Base-by-base conservation (phyloP, 2,888 invertebrate genomes). In the Bimastos eiseni region DNA sequence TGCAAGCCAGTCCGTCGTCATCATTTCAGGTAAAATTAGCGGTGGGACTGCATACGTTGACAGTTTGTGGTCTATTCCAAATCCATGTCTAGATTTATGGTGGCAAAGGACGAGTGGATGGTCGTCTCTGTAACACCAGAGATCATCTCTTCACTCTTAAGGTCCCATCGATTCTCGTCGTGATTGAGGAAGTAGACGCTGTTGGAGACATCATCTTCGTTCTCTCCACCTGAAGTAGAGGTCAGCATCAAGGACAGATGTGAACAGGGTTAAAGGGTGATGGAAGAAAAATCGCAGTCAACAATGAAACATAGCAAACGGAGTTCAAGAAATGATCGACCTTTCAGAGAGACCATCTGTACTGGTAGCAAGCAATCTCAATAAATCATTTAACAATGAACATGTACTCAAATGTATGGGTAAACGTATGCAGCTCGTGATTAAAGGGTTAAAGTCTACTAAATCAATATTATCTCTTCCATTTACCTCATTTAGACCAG, bases 91-190 rank as follows among this genome's bases (percentile, higher is more conserved):
- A 70, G 49, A 90, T 90, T 90, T 21, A 90, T 44, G 24, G 55
- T 90, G 49, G 92, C 90, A 83, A 91, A 92, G 37, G 89, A 92
- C 41, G 92, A 91, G 89, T 92, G 92, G 44, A 92, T 91, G 91
- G 91, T 91, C 38, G 91, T 92, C 89, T 92, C 92, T 4, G 92
- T 92, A 19, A 92, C 91, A 8, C 92, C 92, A 36, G 91, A 89
- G 37, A 92, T 90, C 91, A 92, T 92, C 90, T 92, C 92, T 37
- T 91, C 92, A 36, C 86, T 86, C 90, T 92, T 91, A n/a, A 88
- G 90, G 70, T 92, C 92, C 92, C 92, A 92, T 13, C 34, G 30
- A 6, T 49, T 41, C 24, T 91, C 90, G 33, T 91, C 90, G 33
- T 86, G 37, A 24, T 49, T 49, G 41, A 92, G 90, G 41, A 83